These are phyloP conservation scores for Lycaena phlaeas DNA, from an alignment of 2,888 invertebrate species.

Conservation along the genomic window DNA sequence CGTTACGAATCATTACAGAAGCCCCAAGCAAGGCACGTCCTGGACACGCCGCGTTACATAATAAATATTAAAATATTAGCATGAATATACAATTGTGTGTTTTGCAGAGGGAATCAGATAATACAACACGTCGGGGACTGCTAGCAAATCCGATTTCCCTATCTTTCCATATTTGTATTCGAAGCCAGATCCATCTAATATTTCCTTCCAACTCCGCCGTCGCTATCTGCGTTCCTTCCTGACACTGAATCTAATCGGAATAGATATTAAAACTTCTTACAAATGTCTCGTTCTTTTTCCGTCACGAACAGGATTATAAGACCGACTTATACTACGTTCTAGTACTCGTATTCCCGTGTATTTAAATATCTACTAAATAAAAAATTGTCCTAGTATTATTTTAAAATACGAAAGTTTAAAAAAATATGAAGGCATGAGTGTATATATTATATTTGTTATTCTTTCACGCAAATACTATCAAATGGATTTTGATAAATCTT, in stretches of 20 bases:
- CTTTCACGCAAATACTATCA: no score
- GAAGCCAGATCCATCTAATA: constrained; percentile 68
- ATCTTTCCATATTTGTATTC: constrained; percentile 71
- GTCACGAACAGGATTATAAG: constrained; percentile 14
- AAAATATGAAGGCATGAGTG: no score
- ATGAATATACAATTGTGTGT: constrained; percentile 27
- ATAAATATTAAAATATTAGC: no score
- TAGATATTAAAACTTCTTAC: constrained; percentile 72
- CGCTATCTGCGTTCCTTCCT: constrained; percentile 68
- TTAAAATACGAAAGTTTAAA: no score
- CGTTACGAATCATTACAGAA: no score
- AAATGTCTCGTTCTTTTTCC: constrained; percentile 41
- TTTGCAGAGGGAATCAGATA: constrained; percentile 59
- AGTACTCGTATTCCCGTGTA: constrained; percentile 7
- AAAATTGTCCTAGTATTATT: no score
- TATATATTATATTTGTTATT: no score
- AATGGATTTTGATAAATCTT: no score
- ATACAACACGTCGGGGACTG: constrained; percentile 65
- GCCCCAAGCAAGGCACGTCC: no score
- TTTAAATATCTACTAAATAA: no score
- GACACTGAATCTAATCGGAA: constrained; percentile 73
- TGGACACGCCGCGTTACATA: no score
- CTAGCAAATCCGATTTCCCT: constrained; percentile 68
- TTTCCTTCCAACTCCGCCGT: constrained; percentile 64
- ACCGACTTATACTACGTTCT: constrained; percentile 19